Evolutionary conservation across 92 coral and sea anemone species (phyloP).

Genomic region (Parazoanthus swiftii): DNA sequence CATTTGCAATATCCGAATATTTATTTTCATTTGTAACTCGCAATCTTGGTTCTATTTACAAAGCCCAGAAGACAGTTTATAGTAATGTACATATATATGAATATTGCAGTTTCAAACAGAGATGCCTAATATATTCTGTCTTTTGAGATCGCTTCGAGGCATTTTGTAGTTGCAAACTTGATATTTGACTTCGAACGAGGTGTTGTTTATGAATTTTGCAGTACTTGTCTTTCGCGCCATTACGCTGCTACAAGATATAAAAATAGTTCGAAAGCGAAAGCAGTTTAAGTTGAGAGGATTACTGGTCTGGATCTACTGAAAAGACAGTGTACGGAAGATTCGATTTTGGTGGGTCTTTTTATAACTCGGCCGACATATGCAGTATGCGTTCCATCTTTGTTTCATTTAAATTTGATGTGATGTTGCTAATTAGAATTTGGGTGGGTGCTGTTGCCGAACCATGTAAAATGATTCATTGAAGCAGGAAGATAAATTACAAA

Average conservation of each 20-base stretch:
- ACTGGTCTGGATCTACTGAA: background rate
- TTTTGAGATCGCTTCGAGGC: background rate
- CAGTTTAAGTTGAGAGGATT: background rate
- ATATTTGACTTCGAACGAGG: constrained; percentile 4
- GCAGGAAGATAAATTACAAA: background rate
- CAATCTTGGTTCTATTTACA: background rate
- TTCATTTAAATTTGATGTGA: background rate
- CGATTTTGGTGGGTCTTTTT: background rate
- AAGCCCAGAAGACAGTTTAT: too few species aligned
- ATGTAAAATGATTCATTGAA: background rate
- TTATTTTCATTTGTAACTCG: background rate
- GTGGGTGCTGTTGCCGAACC: background rate
- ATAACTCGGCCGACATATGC: background rate
- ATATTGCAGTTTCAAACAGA: background rate
- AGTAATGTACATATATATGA: too few species aligned
- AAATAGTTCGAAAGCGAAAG: background rate
- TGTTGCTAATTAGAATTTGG: background rate
- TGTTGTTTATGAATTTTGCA: constrained; percentile 3
- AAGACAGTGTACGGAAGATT: background rate
- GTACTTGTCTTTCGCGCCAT: constrained; percentile 7
- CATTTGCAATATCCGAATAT: background rate
- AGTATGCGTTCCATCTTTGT: background rate
- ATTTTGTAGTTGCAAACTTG: background rate
- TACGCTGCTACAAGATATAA: background rate
- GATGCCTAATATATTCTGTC: background rate